Conservation (phyloP, 1,140 invertebrate genomes). For the Aphis craccivora region DNA sequence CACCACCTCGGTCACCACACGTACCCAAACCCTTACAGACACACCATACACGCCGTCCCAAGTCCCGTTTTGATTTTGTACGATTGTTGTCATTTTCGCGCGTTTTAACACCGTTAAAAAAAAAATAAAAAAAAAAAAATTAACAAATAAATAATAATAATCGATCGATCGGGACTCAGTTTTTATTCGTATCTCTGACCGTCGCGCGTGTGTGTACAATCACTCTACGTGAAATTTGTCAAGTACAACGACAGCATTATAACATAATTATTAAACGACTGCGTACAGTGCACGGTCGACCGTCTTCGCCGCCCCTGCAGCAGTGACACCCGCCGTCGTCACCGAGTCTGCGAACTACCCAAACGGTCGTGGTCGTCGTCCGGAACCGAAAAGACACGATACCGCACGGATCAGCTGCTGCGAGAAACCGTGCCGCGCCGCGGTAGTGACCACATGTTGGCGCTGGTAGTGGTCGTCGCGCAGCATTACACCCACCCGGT, state of each 20-base stretch:
- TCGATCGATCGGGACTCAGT: not conserved
- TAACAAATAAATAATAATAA: not conserved
- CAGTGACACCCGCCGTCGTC: not conserved
- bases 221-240: not conserved
- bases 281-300: not conserved
- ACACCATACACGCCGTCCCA: not conserved
- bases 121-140: not conserved
- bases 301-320: not conserved
- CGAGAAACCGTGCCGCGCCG: not conserved
- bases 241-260: not conserved
- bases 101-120: not conserved
- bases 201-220: not conserved
- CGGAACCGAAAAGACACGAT: not conserved
- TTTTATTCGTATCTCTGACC: not conserved
- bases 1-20: not conserved
- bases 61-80: constrained; percentile 32
- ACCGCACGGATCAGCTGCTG: not conserved
- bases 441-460: constrained; percentile 50
- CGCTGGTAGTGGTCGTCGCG: constrained; percentile 43
- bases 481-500: constrained; percentile 57
- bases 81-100: not conserved
- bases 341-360: not conserved
- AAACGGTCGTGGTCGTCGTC: not conserved
- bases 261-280: not conserved
- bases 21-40: not conserved